Base-by-base conservation (phyloP, 1,140 invertebrate genomes). In the Drosophila elegans region DNA sequence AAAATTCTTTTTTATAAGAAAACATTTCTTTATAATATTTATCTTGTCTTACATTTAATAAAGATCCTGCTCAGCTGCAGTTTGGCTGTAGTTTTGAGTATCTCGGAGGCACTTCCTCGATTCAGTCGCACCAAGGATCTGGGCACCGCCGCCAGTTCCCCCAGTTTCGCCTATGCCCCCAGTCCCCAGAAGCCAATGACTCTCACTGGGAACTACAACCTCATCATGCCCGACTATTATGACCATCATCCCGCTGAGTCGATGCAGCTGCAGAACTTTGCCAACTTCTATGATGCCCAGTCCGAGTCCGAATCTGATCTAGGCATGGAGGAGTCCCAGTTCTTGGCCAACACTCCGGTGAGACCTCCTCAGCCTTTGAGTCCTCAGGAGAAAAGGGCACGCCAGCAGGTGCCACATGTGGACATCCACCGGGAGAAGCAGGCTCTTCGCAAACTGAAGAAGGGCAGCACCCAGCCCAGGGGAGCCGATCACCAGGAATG, bases 211-310 rank as follows among this genome's bases (percentile, higher is more conserved):
- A 91, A 91, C 54, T 91, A 88, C 9, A 91, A 91, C 53, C 67
- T 85, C 5, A 88, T 91, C 7, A 90, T 91, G 90, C 78, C 90
- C 54, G 90, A 91, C 34, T 90, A 90, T 42, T 90, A 86, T 13
- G 90, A 91, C 49, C 69, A 91, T 53, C 83, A 85, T 71, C 90
- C 90, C 0, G 78, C 78, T 0, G 90, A 81, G 52, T 91, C 90
- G 0, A 91, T 91, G 81, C 78, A 90, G 36, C 74, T 78, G 77
- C 90, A 91, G 52, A 91, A 91, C 63, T 91, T 91, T 59, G 90
- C 77, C 34, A 56, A 77, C 25, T 91, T 91, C 53, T 52, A 68
- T 45, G 90, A 91, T 7, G 64, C 80, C 5, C 52, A 90, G 48
- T 74, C 76, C 76, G 72, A 74, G 60, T 38, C 68, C 1, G 80